phyloP scores from a whole-genome alignment of 2,113 vertebrate genomes.

The Climacteris rufus region DNA sequence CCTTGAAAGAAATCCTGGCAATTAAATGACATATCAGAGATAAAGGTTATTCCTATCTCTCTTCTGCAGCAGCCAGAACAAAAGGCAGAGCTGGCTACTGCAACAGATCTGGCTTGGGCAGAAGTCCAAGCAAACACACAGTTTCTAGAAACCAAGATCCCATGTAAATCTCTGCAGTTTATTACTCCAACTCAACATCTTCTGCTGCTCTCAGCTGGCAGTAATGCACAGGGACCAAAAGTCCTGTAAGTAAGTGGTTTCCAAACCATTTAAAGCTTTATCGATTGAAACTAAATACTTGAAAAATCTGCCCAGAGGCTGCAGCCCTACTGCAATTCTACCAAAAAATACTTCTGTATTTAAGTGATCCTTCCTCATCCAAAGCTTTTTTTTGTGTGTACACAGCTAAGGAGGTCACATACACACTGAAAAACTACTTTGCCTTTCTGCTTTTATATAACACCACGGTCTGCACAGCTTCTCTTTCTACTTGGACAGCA shows the following conservation, averaged over 20 bases:
- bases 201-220: background rate
- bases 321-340: background rate
- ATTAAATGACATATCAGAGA: background rate
- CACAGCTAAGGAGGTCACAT: background rate
- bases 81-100: background rate
- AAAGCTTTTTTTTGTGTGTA: background rate
- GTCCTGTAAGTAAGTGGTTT: background rate
- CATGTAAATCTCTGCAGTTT: background rate
- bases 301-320: background rate
- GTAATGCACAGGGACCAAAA: background rate
- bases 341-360: background rate
- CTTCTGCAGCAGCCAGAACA: conserved; percentile 9
- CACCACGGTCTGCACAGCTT: background rate
- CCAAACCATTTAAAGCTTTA: background rate
- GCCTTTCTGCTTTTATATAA: background rate
- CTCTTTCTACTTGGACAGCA: background rate
- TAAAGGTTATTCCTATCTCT: background rate
- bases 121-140: background rate
- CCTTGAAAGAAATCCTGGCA: background rate
- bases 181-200: background rate
- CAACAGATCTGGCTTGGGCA: background rate
- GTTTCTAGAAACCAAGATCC: conserved; percentile 1
- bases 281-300: background rate
- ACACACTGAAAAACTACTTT: background rate
- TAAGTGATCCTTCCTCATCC: background rate